Percentiles rank a stretch among this genome's conserved stretches.
Evolutionary conservation across 53 echinoderm and acorn worm species (phyloP).

Genomic region (Holothuria leucospilota): DNA sequence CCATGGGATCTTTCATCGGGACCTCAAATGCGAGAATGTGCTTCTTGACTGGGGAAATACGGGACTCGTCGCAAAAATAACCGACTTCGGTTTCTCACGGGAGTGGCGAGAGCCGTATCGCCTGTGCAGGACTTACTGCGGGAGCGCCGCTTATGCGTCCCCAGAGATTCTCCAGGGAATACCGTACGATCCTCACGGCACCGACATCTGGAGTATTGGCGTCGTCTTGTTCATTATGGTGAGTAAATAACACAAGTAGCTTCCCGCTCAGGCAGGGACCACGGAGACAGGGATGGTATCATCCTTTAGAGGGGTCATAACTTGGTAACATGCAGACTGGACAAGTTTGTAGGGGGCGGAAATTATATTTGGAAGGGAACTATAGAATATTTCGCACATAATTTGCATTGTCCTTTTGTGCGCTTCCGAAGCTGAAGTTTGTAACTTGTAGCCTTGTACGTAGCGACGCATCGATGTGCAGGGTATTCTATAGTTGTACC

Average conservation of each 20-base stretch:
- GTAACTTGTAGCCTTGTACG: no score
- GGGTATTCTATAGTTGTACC: no score
- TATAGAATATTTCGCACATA: no score
- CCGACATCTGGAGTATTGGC: constrained; percentile 91
- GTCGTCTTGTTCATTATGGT: constrained; percentile 92
- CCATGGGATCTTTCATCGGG: constrained; percentile 82
- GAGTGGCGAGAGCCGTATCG: constrained; percentile 82
- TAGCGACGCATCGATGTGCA: no score
- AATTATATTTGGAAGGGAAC: no score
- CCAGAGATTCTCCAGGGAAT: constrained; percentile 82
- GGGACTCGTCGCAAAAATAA: constrained; percentile 74
- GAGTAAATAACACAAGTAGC: constrained; percentile 3
- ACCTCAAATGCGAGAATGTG: constrained; percentile 93
- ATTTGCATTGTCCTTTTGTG: no score
- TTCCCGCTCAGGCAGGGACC: no score
- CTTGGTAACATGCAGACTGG: no score
- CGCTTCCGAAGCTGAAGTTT: no score
- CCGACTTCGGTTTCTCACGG: constrained; percentile 91
- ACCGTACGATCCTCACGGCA: constrained; percentile 87
- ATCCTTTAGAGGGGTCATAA: no score
- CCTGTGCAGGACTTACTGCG: constrained; percentile 86
- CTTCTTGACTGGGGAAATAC: constrained; percentile 72
- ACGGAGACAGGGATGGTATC: no score
- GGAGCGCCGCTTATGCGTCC: constrained; percentile 93
- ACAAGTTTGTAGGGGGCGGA: no score